Evolutionary conservation across 53 echinoderm and acorn worm genomes (phyloP).

Genomic region (Echinarachnius parma): DNA sequence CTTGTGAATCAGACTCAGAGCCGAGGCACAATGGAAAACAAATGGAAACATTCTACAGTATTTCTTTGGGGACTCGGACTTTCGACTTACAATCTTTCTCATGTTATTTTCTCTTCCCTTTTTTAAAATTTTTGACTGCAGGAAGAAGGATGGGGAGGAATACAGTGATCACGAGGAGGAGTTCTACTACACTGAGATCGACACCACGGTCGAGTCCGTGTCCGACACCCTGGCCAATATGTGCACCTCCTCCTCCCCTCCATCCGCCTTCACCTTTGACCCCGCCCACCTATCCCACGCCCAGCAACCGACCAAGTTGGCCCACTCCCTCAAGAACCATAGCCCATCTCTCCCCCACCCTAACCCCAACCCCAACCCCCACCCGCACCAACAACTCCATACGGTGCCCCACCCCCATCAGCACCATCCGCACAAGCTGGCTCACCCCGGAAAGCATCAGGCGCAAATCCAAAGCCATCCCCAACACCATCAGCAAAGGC

Average conservation of each 20-base stretch:
- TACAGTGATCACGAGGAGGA: constrained; percentile 90
- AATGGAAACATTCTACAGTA: no score
- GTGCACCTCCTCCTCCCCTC: constrained; percentile 89
- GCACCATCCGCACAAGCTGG: no score
- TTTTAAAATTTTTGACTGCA: constrained; percentile 2
- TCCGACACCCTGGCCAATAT: constrained; percentile 91
- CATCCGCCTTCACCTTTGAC: constrained; percentile 14
- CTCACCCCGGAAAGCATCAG: constrained; percentile 16
- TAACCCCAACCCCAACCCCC: constrained; percentile 10
- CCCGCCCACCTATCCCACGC: constrained; percentile 11
- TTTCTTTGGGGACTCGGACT: no score
- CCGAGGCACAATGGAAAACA: no score
- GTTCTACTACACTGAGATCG: constrained; percentile 95
- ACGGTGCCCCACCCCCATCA: no score
- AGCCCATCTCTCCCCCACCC: constrained; percentile 18
- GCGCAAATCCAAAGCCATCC: no score
- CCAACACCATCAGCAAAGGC: constrained; percentile 9
- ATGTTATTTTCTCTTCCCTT: not conserved
- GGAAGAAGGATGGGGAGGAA: constrained; percentile 64
- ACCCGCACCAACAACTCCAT: no score
- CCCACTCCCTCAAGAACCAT: constrained; percentile 24
- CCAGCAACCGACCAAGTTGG: not conserved
- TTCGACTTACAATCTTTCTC: no score
- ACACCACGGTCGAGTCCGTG: constrained; percentile 80
- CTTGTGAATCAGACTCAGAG: no score